Evolutionary conservation across 2,888 invertebrate species (phyloP), one percentile per base, ranked within the genome.

Genomic region (Axea sp.): DNA sequence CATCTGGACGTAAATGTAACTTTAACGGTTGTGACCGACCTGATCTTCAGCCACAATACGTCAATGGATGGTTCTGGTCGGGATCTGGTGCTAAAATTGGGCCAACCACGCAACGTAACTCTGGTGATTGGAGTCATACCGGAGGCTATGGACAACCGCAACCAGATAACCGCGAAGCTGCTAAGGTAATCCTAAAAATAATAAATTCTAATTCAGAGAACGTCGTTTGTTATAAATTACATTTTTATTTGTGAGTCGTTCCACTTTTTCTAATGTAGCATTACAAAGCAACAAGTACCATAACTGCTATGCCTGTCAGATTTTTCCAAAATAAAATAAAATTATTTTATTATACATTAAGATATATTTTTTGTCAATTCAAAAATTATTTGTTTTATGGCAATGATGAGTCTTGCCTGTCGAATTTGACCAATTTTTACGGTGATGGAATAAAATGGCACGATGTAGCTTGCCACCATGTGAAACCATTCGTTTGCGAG

Each of bases 61-160:
- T 95, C 75, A 95, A 96, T 85, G 96, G 96, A 39, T 96, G 96
- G 96, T 96, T 96, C 91, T 96, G 96, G 96, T 95, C 95, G 3
- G 96, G 96, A 76, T 96, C 96, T 4, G 96, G 96, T 19, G 96
- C 94, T 73, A 96, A 96, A 89, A 95, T 96, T 84, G 96, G 96
- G 37, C 92, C 96, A 71, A 96, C 96, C 55, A 93, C 93, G 22
- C 95, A 95, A 87, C 92, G 96, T 75, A 96, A 95, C 88, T 93
- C 95, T 68, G 96, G 96, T 28, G 96, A 96, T 87, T 96, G 96
- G 96, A 95, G 95, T 79, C 90, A 90, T 84, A 96, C 96, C 47
- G 96, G 96, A 68, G 96, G 96, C 77, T 96, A 93, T 86, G 94
- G 95, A 47, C 95, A 95, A 84, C 90, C 94, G 0, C 96, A 96